Evolutionary conservation across 2,797 vertebrate genomes (phyloP), one percentile per base, ranked within the genome.

Genomic region (Monodelphis domestica): DNA sequence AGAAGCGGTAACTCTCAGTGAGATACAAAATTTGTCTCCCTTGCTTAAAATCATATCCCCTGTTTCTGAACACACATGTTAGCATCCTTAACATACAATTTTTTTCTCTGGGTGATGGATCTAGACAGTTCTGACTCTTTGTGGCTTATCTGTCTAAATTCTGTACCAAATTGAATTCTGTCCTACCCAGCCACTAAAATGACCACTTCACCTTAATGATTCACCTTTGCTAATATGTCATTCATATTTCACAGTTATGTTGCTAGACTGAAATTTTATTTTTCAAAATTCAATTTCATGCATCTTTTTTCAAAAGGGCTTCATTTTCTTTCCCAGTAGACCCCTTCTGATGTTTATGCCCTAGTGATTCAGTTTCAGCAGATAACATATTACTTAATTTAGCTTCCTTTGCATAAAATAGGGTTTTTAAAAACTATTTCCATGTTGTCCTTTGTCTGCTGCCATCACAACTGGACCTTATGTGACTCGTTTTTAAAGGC

Each of bases 231-330:
- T 90, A 63, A 54, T 29, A 56, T 0, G 12, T 51, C 11, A 90
- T 91, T 54, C 90, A 53, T 50, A 93, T 59, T 53, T 87, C 54
- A n/a, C 29, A 53, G 12, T 33, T 88, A 33, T 21, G 29, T n/a
- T 87, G 84, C 84, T 91, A 24, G 59, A 50, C n/a, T 87, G 70
- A 87, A 90, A 63, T 54, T 53, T 54, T 84, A 53, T 89, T 92
- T 56, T 63, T 38, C 90, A 89, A 78, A 91, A 63, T 92, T 91
- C 93, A 93, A 92, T 38, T 89, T 57, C 94, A 15, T 87, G 55
- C 87, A 87, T 54, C 93, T 53, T 84, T 38, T 94, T 95, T 88
- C 88, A n/a, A 95, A 95, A 70, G 95, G 26, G 70, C 5, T 17
- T 28, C 90, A 56, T 51, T 52, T 96, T 84, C 70, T 91, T 28